phyloP scores from a whole-genome alignment of 2,888 invertebrate species.

The Branchellion lobata region DNA sequence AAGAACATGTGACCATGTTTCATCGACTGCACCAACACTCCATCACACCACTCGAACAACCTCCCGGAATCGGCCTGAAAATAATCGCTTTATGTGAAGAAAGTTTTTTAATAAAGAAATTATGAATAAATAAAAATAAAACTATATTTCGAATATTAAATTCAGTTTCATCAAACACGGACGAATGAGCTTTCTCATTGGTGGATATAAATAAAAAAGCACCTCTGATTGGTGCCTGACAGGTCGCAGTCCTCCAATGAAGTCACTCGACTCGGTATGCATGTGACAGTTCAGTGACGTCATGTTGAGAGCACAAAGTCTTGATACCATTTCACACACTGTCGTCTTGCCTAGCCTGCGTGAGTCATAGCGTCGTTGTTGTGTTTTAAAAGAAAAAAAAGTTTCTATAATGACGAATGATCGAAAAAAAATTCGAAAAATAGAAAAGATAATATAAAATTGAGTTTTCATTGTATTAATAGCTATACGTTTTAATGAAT shows the following conservation, averaged over 20 bases:
- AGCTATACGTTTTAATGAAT: too few species aligned
- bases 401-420: too few species aligned
- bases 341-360: conserved; percentile 90
- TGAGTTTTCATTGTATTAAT: too few species aligned
- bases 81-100: not conserved
- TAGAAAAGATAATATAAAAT: not conserved
- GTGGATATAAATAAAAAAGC: not conserved
- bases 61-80: conserved; percentile 40
- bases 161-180: not conserved
- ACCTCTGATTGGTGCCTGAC: conserved; percentile 67
- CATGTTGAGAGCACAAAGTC: conserved; percentile 67
- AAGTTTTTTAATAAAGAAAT: too few species aligned
- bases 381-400: too few species aligned
- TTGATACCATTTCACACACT: conserved; percentile 83
- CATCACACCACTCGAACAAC: conserved; percentile 96
- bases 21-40: conserved; percentile 90
- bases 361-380: too few species aligned
- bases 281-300: conserved; percentile 93
- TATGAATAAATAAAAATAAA: conserved; percentile 1
- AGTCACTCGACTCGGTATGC: conserved; percentile 97
- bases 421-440: not conserved
- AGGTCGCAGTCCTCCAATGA: conserved; percentile 90
- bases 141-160: not conserved
- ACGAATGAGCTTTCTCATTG: too few species aligned
- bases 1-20: conserved; percentile 81